Evolutionary conservation across 2,888 invertebrate genomes (phyloP).

Genomic region (Andrena bicolor): DNA sequence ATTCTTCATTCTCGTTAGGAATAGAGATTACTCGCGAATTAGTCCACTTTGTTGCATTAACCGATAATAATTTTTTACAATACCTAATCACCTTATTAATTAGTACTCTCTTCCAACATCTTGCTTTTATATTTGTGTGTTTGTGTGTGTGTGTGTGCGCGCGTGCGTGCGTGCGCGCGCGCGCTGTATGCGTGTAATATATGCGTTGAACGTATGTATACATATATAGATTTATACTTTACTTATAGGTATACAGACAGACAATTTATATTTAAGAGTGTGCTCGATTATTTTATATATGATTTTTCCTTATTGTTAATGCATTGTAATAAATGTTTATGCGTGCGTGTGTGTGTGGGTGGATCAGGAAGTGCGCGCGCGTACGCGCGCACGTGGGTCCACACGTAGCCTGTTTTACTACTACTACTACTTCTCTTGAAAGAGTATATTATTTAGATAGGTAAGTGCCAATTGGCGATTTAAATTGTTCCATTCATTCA

Average conservation of each 20-base stretch:
- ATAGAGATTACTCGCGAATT: constrained; percentile 69
- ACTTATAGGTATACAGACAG: constrained; percentile 47
- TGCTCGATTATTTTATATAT: constrained; percentile 29
- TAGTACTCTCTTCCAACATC: constrained; percentile 47
- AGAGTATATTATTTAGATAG: constrained; percentile 7
- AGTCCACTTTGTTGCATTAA: constrained; percentile 64
- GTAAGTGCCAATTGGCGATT: constrained; percentile 9
- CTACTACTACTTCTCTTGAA: constrained; percentile 8
- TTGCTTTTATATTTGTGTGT: constrained; percentile 26
- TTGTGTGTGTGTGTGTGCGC: too few relatives aligned
- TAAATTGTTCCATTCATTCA: background rate
- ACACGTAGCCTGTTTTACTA: constrained; percentile 30
- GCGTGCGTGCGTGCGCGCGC: too few relatives aligned
- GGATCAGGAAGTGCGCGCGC: background rate
- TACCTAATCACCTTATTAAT: constrained; percentile 50
- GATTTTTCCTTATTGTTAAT: constrained; percentile 9
- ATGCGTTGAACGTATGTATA: constrained; percentile 35
- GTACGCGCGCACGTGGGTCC: constrained; percentile 14
- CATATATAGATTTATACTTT: constrained; percentile 30
- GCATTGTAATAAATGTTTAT: constrained; percentile 20
- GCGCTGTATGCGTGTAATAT: constrained; percentile 16
- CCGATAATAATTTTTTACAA: constrained; percentile 52
- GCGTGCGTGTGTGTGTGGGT: too few relatives aligned
- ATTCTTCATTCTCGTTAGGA: constrained; percentile 64
- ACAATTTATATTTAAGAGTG: constrained; percentile 46